Base-by-base conservation (phyloP, 2,797 vertebrate genomes). In the Lindbergichthys nudifrons region DNA sequence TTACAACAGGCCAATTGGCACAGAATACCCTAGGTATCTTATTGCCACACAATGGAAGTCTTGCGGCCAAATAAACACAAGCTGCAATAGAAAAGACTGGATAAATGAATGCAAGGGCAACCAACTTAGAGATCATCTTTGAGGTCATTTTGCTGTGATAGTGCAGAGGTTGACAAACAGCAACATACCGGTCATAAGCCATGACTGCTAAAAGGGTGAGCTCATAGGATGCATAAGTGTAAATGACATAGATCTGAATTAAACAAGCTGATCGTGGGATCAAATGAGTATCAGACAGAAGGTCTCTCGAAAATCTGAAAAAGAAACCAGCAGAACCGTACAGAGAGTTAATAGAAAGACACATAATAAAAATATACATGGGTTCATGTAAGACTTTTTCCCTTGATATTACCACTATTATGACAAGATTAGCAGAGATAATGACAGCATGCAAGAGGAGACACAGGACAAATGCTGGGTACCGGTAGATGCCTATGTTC, bases 341-440 rank as follows among this genome's bases (percentile, higher is more conserved):
- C 57, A 92, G 64, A 64, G 90, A 89, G 61, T 92, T 92, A 5
- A 91, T 12, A n/a, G 64, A 88, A 1, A 92, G 81, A 36, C 81
- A 89, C 68, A 83, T 26, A 9, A 90, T 77, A 0, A 92, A 91
- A 52, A 91, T 57, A 18, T 86, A 92, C 89, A 92, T 92, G 5
- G 88, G 90, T 56, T 88, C 56, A 23, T 92, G 87, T 39, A 92
- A 64, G 2, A 43, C 16, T 46, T 80, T 90, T 53, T 92, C 87
- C 39, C 16, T 50, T 16, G 47, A 61, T 69, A 87, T 79, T 0
- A 84, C 77, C 48, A 86, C 5, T 30, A 91, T 73, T 5, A 92
- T 75, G 32, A 80, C 48, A 46, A 90, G 39, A 73, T 92, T 91
- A 4, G 87, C 84, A 7, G 30, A 61, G 62, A 90, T 30, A 15